phyloP scores from a whole-genome alignment of 2,797 vertebrate genomes.

The Clangula hyemalis region DNA sequence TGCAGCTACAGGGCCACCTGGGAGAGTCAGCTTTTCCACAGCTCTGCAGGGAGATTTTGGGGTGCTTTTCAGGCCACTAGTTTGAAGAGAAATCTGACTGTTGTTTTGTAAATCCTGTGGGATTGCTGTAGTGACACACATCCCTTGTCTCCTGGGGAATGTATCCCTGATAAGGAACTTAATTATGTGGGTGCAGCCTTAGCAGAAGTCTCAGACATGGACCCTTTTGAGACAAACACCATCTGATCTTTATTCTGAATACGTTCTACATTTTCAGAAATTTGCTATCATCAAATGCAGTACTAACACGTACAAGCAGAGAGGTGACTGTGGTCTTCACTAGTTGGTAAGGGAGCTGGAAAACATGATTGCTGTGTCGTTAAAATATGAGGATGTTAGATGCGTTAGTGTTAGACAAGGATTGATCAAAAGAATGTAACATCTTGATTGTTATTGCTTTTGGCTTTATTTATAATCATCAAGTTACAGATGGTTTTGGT shows the following conservation, averaged over 20 bases:
- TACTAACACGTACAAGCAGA: neutral
- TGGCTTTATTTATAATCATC: neutral
- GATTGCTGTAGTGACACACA: neutral
- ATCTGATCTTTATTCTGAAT: neutral
- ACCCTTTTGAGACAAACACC: neutral
- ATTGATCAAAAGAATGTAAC: neutral
- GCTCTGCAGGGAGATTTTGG: neutral
- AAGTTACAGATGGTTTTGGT: neutral
- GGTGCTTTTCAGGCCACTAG: neutral
- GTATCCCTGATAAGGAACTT: slow-evolving; percentile 17
- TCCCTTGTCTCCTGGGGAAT: neutral
- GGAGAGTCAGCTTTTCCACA: neutral
- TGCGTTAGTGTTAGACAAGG: neutral
- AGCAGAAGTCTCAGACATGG: neutral
- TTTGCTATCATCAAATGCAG: neutral
- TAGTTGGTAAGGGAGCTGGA: neutral
- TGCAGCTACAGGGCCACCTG: neutral
- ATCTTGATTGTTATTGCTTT: neutral
- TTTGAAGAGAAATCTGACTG: neutral
- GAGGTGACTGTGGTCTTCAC: neutral
- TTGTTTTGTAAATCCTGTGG: slow-evolving; percentile 19
- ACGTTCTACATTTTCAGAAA: neutral
- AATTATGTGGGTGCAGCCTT: neutral
- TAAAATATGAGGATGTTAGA: neutral
- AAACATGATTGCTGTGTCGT: neutral